These are phyloP conservation scores for Rugalucina vietnamica DNA, from an alignment of 2,888 invertebrate species.

Conservation along the genomic window DNA sequence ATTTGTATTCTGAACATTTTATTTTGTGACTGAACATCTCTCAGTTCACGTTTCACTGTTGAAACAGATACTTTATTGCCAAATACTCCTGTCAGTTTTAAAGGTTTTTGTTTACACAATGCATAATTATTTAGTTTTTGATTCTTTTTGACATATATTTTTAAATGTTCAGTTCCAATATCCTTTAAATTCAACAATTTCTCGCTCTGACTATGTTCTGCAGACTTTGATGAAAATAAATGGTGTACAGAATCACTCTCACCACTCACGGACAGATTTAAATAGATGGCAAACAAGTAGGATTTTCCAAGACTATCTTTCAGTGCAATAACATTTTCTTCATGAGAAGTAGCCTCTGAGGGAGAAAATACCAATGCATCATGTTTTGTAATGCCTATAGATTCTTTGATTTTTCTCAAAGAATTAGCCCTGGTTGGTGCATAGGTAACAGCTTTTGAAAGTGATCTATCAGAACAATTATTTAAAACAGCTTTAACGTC, in stretches of 20 bases:
- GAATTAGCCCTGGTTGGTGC: background rate
- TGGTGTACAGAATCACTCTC: background rate
- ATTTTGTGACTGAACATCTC: constrained; percentile 2
- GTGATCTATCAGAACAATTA: background rate
- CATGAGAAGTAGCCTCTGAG: background rate
- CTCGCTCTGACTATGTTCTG: background rate
- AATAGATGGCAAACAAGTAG: background rate
- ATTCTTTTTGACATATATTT: background rate
- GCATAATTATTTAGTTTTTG: background rate
- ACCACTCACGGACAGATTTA: background rate
- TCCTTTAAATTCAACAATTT: background rate
- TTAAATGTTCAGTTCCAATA: background rate
- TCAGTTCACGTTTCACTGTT: background rate
- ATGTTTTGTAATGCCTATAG: background rate
- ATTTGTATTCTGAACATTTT: constrained; percentile 1
- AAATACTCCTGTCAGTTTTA: background rate
- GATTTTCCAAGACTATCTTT: background rate
- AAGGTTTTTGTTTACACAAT: background rate
- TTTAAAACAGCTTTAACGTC: constrained; percentile 4
- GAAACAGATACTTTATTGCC: background rate
- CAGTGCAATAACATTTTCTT: background rate
- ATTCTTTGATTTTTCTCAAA: background rate
- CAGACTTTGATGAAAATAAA: background rate
- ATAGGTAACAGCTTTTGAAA: background rate
- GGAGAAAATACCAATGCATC: background rate